A percentile compares a stretch with the other conserved stretches of the same genome.
Conservation (phyloP, 2,888 invertebrate species). For the Galeopsomyia nigrocyanea region DNA sequence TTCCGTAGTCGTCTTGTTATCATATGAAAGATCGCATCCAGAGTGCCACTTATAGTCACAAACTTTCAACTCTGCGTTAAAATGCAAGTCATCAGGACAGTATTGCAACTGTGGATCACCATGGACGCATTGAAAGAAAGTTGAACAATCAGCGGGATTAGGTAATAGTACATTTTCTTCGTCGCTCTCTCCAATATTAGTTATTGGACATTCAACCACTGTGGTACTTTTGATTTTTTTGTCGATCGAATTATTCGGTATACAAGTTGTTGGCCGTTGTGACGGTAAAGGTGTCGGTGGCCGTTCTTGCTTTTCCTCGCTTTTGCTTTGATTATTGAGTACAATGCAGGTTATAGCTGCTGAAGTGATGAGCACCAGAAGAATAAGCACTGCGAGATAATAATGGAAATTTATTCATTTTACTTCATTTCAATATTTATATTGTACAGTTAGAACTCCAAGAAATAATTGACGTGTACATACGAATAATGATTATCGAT, state of each 20-base stretch:
- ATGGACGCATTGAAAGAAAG: constrained; percentile 11
- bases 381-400: neutral
- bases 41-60: constrained; percentile 18
- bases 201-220: constrained; percentile 6
- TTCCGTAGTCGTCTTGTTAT: neutral
- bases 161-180: constrained; percentile 7
- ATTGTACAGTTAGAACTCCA: too few species aligned
- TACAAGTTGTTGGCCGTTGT: too few species aligned
- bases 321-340: too few species aligned
- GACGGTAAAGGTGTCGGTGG: too few species aligned
- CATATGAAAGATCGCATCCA: constrained; percentile 3
- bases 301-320: too few species aligned
- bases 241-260: too few species aligned
- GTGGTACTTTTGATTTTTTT: too few species aligned
- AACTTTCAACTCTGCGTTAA: constrained; percentile 19
- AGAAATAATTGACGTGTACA: too few species aligned
- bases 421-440: too few species aligned
- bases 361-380: neutral
- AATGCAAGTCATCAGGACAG: constrained; percentile 11
- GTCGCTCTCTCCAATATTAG: neutral
- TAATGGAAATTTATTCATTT: neutral
- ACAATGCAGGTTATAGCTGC: neutral
- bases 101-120: neutral
- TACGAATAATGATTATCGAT: too few species aligned
- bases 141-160: constrained; percentile 16